Evolutionary conservation across 2,113 vertebrate genomes (phyloP), one percentile per base, ranked within the genome.

Genomic region (Syrmaticus mikado): DNA sequence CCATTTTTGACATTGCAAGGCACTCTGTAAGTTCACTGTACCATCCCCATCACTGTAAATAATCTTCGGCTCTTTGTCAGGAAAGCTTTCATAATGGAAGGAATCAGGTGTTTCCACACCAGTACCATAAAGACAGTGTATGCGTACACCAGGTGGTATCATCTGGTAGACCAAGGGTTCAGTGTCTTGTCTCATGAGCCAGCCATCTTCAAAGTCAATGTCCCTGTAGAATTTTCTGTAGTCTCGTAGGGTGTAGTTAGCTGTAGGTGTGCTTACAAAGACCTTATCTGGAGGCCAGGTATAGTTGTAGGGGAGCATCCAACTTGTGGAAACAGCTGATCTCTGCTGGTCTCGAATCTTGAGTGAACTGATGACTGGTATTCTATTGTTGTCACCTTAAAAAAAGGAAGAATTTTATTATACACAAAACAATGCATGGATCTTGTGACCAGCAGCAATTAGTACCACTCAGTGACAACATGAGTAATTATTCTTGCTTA

Each of bases 341-440:
- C 99, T 98, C 89, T 99, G 99, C 95, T 99, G 99, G 66, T 98
- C 97, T 82, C 99, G 98, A 50, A 99, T 99, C 97, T 99, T 99
- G 89, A 99, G 81, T 0, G 99, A 91, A 16, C 98, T 98, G 89
- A 99, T 99, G 45, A 99, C 98, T 0, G 99, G 98, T 91, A 99
- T 99, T 80, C 98, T 98, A 73, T 99, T 98, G 89, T 99, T 99
- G 94, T 99, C 99, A 82, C 99, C 99, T 99, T 88, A 14, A 58
- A 66, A 66, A 93, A 41, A 75, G 8, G 32, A 7, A 6, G 21
- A 48, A 61, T 48, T 52, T 64, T 48, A n/a, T 88, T 74, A 58
- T 3, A 50, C 34, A 21, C 11, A 57, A 70, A 45, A 38, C 18
- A 53, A 61, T 18, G 43, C 32, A 24, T 25, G 10, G 30, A 21